These are phyloP conservation scores for Minunthozetes semirufus DNA, from an alignment of 2,888 invertebrate species.

Conservation along the genomic window DNA sequence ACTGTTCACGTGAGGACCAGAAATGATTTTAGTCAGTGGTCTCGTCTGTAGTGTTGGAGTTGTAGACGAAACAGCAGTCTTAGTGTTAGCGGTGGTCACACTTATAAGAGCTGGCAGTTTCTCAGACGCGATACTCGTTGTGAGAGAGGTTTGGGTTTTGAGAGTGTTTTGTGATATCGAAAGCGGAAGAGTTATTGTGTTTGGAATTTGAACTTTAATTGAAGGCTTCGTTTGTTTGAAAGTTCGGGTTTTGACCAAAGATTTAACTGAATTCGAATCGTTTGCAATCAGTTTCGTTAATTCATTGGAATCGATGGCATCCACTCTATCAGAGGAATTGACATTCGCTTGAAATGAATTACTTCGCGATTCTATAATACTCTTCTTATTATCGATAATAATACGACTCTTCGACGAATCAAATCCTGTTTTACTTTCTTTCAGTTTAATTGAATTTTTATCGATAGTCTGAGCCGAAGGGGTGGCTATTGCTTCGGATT, in stretches of 20 bases:
- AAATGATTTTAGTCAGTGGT: background rate
- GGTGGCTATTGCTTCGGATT: background rate
- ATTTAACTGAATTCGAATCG: background rate
- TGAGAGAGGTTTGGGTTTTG: background rate
- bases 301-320: background rate
- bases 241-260: background rate
- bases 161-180: background rate
- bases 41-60: background rate
- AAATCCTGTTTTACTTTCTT: background rate
- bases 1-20: background rate
- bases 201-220: conserved; percentile 17
- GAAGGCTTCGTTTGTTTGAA: conserved; percentile 2
- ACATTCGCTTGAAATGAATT: background rate
- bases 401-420: background rate
- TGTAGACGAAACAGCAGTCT: background rate
- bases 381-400: background rate
- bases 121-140: background rate
- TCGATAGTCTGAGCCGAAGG: background rate
- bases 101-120: background rate
- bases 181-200: background rate
- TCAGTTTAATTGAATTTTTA: background rate
- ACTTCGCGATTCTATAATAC: background rate
- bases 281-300: background rate
- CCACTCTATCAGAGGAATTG: background rate
- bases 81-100: background rate